phyloP scores from a whole-genome alignment of 1,140 invertebrate species.

The Gryllus bimaculatus region DNA sequence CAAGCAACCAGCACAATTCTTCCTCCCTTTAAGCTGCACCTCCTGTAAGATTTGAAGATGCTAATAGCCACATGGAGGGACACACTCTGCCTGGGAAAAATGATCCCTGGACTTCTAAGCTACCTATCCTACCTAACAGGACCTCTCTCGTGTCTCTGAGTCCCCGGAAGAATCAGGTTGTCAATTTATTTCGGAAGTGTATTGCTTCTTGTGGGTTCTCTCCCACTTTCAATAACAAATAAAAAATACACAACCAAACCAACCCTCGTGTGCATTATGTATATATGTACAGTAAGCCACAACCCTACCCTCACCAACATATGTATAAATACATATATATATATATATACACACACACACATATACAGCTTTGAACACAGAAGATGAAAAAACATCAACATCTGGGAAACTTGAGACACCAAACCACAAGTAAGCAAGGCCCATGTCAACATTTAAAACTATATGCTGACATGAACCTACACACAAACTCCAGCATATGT shows the following conservation, averaged over 20 bases:
- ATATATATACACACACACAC: neutral
- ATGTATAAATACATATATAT: neutral
- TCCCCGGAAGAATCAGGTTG: neutral
- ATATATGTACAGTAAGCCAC: neutral
- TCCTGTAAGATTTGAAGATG: neutral
- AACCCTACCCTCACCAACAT: neutral
- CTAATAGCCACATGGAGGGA: neutral
- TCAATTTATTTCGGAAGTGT: slow-evolving; percentile 5
- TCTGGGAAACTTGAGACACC: slow-evolving; percentile 3
- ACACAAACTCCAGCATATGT: neutral
- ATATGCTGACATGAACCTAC: neutral
- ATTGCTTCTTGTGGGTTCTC: neutral
- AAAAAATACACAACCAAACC: neutral
- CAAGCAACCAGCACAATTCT: slow-evolving; percentile 3
- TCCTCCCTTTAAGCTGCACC: neutral
- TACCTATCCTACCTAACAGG: neutral
- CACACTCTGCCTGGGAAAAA: neutral
- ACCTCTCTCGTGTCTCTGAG: neutral
- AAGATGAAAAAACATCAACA: neutral
- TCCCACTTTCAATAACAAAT: neutral
- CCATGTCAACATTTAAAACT: neutral
- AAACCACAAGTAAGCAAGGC: neutral
- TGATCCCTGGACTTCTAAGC: neutral
- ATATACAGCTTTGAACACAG: slow-evolving; percentile 1
- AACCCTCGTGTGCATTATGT: slow-evolving; percentile 1